Percentiles rank a stretch among this genome's conserved stretches.
Evolutionary conservation across 2,888 invertebrate species (phyloP).

Genomic region (Oscheius myriophilus): DNA sequence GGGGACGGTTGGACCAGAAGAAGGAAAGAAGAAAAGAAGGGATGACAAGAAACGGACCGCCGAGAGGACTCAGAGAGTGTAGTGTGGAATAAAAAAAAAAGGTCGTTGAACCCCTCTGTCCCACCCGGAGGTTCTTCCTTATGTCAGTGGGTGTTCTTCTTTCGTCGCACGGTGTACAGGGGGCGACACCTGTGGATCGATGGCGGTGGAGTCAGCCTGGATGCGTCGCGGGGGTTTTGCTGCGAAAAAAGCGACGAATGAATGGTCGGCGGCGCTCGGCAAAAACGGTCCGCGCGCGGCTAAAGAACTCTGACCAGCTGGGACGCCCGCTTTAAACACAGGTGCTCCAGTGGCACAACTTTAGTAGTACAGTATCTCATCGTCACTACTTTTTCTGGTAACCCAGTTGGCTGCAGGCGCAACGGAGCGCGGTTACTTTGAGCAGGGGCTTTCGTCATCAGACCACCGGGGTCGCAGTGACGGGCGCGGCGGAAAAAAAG

Average conservation of each 20-base stretch:
- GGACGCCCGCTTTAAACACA: conserved; percentile 22
- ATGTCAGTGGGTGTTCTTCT: too few species aligned
- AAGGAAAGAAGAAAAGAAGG: too few species aligned
- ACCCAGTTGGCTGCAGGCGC: too few species aligned
- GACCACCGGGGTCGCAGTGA: too few species aligned
- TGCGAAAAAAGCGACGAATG: conserved; percentile 28
- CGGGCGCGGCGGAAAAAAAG: too few species aligned
- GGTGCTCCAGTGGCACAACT: not conserved
- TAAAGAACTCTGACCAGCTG: conserved; percentile 23
- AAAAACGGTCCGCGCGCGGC: conserved; percentile 22
- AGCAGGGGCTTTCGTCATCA: too few species aligned
- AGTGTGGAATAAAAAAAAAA: not conserved
- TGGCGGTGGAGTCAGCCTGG: conserved; percentile 22
- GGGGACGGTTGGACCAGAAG: too few species aligned
- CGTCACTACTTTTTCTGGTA: not conserved
- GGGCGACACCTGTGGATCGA: conserved; percentile 14
- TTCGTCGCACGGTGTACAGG: too few species aligned
- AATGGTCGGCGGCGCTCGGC: conserved; percentile 28
- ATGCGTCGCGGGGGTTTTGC: conserved; percentile 24
- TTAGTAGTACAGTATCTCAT: not conserved
- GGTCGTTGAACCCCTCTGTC: not conserved
- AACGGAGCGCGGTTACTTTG: too few species aligned
- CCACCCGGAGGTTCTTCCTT: too few species aligned
- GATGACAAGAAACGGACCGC: too few species aligned
- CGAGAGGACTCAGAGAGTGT: too few species aligned